Evolutionary conservation across 2,888 invertebrate genomes (phyloP).

Genomic region (Scaptomyza flava): DNA sequence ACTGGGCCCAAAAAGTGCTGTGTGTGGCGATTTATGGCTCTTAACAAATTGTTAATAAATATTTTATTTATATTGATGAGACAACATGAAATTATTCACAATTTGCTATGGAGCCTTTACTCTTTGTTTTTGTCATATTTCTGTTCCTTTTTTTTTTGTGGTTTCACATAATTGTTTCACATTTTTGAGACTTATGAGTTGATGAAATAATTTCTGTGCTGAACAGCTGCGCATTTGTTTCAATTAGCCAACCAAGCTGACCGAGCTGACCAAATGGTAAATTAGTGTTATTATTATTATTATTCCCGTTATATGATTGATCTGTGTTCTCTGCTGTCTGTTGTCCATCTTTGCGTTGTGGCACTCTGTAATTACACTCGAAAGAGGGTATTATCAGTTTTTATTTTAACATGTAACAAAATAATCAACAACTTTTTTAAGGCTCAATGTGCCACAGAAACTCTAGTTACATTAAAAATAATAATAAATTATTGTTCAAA

Average conservation of each 20-base stretch:
- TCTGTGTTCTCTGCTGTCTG: conserved; percentile 54
- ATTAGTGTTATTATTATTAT: conserved; percentile 2
- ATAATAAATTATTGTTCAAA: too few species aligned
- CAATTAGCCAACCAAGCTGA: conserved; percentile 58
- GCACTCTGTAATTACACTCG: conserved; percentile 79
- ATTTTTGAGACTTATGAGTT: conserved; percentile 31
- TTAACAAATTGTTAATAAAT: conserved; percentile 78
- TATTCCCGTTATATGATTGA: conserved; percentile 75
- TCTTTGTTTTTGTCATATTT: neutral
- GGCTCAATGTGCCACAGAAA: too few species aligned
- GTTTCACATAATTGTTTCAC: conserved; percentile 33
- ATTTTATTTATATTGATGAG: conserved; percentile 79
- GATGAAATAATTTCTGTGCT: conserved; percentile 65
- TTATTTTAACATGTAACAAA: neutral
- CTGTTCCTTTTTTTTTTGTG: neutral
- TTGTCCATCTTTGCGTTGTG: conserved; percentile 55
- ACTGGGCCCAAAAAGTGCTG: neutral
- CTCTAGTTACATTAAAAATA: too few species aligned
- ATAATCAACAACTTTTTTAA: neutral
- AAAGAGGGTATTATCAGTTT: neutral
- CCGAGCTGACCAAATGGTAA: conserved; percentile 36
- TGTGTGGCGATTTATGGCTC: conserved; percentile 72
- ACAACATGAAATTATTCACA: conserved; percentile 74
- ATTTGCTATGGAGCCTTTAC: conserved; percentile 50
- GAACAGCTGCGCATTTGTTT: conserved; percentile 69